Evolutionary conservation across 2,113 vertebrate species (phyloP), one percentile per base, ranked within the genome.

Genomic region (Morone chrysops): DNA sequence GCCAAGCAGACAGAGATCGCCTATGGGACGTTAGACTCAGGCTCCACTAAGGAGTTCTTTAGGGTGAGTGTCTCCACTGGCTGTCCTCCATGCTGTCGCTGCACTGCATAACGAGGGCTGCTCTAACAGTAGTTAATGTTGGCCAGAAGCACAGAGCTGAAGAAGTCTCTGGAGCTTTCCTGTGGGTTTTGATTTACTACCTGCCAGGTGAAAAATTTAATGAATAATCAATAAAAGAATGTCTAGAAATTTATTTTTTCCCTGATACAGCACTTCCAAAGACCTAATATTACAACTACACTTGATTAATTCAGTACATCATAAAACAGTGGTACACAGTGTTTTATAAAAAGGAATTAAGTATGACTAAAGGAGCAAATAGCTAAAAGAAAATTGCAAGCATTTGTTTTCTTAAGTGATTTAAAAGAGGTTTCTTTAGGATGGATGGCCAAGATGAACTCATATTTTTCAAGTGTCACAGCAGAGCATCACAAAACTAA

Each of bases 11-110:
- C 98, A 0, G 98, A 99, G 95, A 99, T 99, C 73, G 98, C 98
- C 80, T 99, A 99, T 77, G 98, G 98, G 75, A 99, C 98, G 41
- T 92, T 99, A 95, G 97, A 99, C 94, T 99, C 98, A 22, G 98
- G 98, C 84, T 99, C 98, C 89, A 99, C 98, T 80, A 99, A 99
- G 96, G 98, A 99, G 95, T 99, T 99, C 95, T 99, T 99, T 93
- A 96, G 98, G 96, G 96, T 98, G 95, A 97, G 97, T 90, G 69
- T 71, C 60, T 70, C 22, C 8, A 0, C 68, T 56, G 65, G 43
- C 62, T 61, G 69, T 69, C 65, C 5, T 61, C 48, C 50, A 16
- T 71, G 53, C 79, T 81, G n/a, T 70, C 36, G 5, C 70, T 73
- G 36, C 66, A 40, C 25, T 53, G 61, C 10, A 36, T 50, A 72